A percentile compares a stretch with the other conserved stretches of the same genome.
Evolutionary conservation across 2,888 invertebrate species (phyloP).

Genomic region (Napeogenes inachia): DNA sequence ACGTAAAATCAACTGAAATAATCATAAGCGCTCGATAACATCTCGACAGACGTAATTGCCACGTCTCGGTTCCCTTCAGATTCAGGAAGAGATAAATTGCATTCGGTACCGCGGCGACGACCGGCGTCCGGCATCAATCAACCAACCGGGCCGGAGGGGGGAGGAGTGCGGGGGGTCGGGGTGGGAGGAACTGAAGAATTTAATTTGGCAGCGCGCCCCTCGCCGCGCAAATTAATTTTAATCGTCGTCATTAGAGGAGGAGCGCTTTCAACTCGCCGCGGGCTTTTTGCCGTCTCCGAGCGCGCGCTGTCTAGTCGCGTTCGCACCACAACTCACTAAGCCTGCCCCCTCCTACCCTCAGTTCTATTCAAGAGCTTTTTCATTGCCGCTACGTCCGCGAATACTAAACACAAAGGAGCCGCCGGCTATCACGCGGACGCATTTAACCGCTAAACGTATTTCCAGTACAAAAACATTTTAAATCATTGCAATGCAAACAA

Average conservation of each 20-base stretch:
- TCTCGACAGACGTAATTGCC: neutral
- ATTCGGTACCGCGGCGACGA: slow-evolving; percentile 15
- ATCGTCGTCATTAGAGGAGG: slow-evolving; percentile 64
- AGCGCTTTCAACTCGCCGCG: slow-evolving; percentile 41
- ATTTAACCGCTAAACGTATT: too few species aligned
- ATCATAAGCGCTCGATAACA: too few species aligned
- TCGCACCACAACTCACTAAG: slow-evolving; percentile 29
- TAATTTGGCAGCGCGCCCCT: slow-evolving; percentile 56
- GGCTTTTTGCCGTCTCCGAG: slow-evolving; percentile 40
- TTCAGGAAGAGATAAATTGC: slow-evolving; percentile 13
- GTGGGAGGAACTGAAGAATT: slow-evolving; percentile 48
- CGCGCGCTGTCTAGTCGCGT: slow-evolving; percentile 32
- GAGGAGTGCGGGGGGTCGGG: slow-evolving; percentile 17
- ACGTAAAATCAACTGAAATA: too few species aligned
- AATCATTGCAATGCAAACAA: too few species aligned
- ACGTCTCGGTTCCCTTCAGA: slow-evolving; percentile 6
- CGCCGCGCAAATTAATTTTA: slow-evolving; percentile 70
- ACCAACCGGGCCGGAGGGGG: slow-evolving; percentile 12
- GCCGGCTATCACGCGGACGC: slow-evolving; percentile 8
- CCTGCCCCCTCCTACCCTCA: slow-evolving; percentile 7
- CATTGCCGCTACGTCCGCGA: slow-evolving; percentile 18
- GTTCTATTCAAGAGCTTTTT: slow-evolving; percentile 23
- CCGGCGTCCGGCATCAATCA: slow-evolving; percentile 26
- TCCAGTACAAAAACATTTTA: too few species aligned
- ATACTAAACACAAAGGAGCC: slow-evolving; percentile 20